These are phyloP conservation scores for Miichthys miiuy DNA, from an alignment of 2,797 vertebrate genomes.

Conservation along the genomic window DNA sequence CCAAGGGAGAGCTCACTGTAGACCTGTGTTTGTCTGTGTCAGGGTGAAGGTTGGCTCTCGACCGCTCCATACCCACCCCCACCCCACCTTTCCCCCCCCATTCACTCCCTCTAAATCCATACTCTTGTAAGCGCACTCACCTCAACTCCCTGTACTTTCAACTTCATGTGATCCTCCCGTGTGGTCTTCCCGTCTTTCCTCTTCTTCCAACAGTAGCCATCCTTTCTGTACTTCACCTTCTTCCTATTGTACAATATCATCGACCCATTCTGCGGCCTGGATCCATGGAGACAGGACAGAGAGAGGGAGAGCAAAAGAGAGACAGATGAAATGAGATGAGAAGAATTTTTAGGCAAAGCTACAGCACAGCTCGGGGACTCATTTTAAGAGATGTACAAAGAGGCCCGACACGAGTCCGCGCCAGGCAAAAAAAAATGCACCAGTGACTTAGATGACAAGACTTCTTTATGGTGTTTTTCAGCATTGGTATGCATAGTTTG, in stretches of 20 bases:
- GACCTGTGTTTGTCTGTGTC: conserved; percentile 75
- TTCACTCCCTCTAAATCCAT: conserved; percentile 46
- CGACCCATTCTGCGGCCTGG: conserved; percentile 99
- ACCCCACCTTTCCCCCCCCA: not conserved
- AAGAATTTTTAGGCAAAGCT: conserved; percentile 79
- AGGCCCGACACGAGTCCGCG: conserved; percentile 69
- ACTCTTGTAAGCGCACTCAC: conserved; percentile 68
- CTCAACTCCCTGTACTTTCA: conserved; percentile 92
- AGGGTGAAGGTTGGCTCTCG: conserved; percentile 60
- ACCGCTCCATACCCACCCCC: not conserved
- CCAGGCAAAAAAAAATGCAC: conserved; percentile 73
- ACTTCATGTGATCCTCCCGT: conserved; percentile 99
- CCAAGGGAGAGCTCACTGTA: conserved; percentile 72
- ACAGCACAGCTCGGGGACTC: conserved; percentile 76
- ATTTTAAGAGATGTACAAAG: conserved; percentile 81
- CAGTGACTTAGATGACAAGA: conserved; percentile 81
- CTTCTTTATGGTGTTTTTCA: conserved; percentile 77
- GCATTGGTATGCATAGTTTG: conserved; percentile 78
- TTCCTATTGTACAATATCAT: conserved; percentile 99
- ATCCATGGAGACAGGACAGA: conserved; percentile 65
- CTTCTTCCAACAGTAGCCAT: conserved; percentile 99
- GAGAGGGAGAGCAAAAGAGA: conserved; percentile 58
- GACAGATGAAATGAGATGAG: conserved; percentile 67
- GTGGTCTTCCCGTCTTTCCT: conserved; percentile 99
- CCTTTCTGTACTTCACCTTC: conserved; percentile 99